Evolutionary conservation across 2,797 vertebrate species (phyloP), one percentile per base, ranked within the genome.

Genomic region (Clamator glandarius): DNA sequence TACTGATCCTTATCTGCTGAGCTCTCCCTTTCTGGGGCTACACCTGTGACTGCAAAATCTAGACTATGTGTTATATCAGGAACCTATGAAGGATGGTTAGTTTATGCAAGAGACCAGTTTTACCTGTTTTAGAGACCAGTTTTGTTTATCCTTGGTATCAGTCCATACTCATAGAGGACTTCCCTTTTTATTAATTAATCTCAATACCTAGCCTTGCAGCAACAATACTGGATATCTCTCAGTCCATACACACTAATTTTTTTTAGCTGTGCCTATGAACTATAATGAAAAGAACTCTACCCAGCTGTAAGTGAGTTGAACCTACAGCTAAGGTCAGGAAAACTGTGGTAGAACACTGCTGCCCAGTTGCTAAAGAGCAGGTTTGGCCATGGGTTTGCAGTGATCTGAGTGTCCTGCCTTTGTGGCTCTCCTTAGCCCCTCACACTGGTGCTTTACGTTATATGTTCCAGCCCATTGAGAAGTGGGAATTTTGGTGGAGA

Each of bases 361-460:
- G 13, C 31, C 31, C 41, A 0, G 0, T 3, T 16, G 35, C 51
- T 41, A 19, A 24, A n/a, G 13, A 69, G 29, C 12, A 25, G 29
- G 5, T 55, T 79, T 77, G 70, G 59, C 42, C 13, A 33, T 15
- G 14, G 26, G 14, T 4, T 72, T 42, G 12, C 46, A 12, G 12
- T 11, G 17, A 6, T 33, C 13, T 2, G 1, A 10, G 8, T 8
- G 31, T 63, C 63, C 59, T 73, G 70, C 12, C 21, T 81, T 35
- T 58, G 36, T 19, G 36, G 4, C 29, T 90, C 26, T 35, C 4
- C 15, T 77, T 54, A 62, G 52, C 5, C 16, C 5, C 17, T 63
- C n/a, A 12, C 7, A 0, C 28, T 39, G 58, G 12, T 69, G 20
- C 6, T 82, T 90, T 50, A 7, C 17, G 64, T n/a, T 69, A 55